Conservation (phyloP, 2,797 vertebrate genomes). For the Ctenopoma multispine region DNA sequence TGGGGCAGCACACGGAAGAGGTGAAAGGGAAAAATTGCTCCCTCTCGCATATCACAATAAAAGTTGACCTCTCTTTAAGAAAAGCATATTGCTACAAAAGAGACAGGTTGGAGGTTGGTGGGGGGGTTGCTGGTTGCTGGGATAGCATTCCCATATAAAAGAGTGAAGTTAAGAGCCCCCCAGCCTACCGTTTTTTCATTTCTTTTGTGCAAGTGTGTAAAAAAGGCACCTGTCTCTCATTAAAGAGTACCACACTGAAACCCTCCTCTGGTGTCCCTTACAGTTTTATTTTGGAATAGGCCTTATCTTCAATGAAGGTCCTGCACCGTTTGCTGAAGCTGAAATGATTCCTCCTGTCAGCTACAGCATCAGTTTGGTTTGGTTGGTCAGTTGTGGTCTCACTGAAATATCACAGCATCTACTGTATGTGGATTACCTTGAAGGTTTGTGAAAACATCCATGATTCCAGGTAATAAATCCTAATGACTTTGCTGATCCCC, state of each 20-base stretch:
- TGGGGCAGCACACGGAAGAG: slow-evolving; percentile 19
- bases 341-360: background rate
- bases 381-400: background rate
- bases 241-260: slow-evolving; percentile 50
- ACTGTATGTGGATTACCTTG: background rate
- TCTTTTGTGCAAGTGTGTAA: slow-evolving; percentile 66
- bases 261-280: slow-evolving; percentile 15
- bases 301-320: background rate
- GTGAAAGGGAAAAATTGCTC: slow-evolving; percentile 12
- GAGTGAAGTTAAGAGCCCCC: slow-evolving; percentile 52
- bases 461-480: background rate
- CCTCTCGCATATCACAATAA: slow-evolving; percentile 42
- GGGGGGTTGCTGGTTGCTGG: background rate
- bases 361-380: background rate
- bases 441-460: background rate
- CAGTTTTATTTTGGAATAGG: slow-evolving; percentile 7
- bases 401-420: slow-evolving; percentile 7
- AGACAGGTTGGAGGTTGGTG: slow-evolving; percentile 22
- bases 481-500: background rate
- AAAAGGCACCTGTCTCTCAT: slow-evolving; percentile 75
- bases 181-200: slow-evolving; percentile 25
- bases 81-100: slow-evolving; percentile 18
- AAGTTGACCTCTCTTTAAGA: slow-evolving; percentile 51
- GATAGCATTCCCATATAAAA: slow-evolving; percentile 63
- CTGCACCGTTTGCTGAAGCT: background rate